Evolutionary conservation across 2,113 vertebrate species (phyloP).

Genomic region (Danio rerio): GRCz12tu NC_133191.1:50562501-50563000

Average conservation of each 20-base stretch:
- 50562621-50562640: constrained; percentile 62
- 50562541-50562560: neutral
- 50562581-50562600: neutral
- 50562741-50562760: constrained; percentile 79
- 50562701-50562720: constrained; percentile 67
- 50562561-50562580: neutral
- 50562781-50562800: constrained; percentile 80
- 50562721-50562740: constrained; percentile 80
- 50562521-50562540: neutral
- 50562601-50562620: constrained; percentile 61
- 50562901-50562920: constrained; percentile 78
- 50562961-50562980: constrained; percentile 54
- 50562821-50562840: constrained; percentile 78
- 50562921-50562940: constrained; percentile 68
- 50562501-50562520: neutral
- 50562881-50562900: constrained; percentile 74
- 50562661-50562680: constrained; percentile 56
- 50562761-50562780: constrained; percentile 80
- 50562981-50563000: neutral
- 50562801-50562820: constrained; percentile 76
- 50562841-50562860: constrained; percentile 74
- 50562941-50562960: constrained; percentile 69
- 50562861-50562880: constrained; percentile 78
- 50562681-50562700: constrained; percentile 41
- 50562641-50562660: constrained; percentile 57